Base-by-base conservation (phyloP, 2,888 invertebrate genomes). In the Ptilodon capucinus region DNA sequence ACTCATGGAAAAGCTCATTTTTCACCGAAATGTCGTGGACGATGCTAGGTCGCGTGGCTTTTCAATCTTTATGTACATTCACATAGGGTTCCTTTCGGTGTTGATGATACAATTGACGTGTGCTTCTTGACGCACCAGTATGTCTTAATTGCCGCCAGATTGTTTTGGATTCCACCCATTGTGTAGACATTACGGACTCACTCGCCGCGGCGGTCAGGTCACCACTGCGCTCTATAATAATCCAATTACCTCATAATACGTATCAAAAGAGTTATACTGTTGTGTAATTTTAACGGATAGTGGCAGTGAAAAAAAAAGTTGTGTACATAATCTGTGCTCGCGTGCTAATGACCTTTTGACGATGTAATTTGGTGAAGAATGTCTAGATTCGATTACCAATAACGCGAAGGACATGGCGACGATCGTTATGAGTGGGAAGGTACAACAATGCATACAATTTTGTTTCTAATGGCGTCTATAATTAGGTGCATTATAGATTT, bases 151-250 rank as follows among this genome's bases (percentile, higher is more conserved):
- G 71, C 61, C 55, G 56, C 48, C 51, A 44, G 63, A 56, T 75
- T 85, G 84, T 86, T 86, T 84, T 82, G 82, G 68, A 78, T 79
- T 71, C 62, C 57, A 65, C 56, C 70, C 72, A 83, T 82, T 81
- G 84, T 83, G 66, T 49, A 66, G 50, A 49, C 64, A 73, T 75
- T 76, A 64, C 57, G 74, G 74, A 68, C 63, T 59, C 59, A 51
- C 0, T 52, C 43, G 51, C 53, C 51, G 59, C 69, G 60, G 44
- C 60, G 56, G 64, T 60, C 62, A 60, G 57, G 48, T 59, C 53
- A 18, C 34, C 38, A 17, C 25, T 9, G 40, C 50, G 46, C 32
- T 34, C n/a, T n/a, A 14, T 34, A 13, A 14, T 23, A 2, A 2
- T 28, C 28, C 6, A 5, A 7, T 28, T 17, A 35, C 17, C 9